Base-by-base conservation (phyloP, 1,140 invertebrate species). In the Coptotermes formosanus region DNA sequence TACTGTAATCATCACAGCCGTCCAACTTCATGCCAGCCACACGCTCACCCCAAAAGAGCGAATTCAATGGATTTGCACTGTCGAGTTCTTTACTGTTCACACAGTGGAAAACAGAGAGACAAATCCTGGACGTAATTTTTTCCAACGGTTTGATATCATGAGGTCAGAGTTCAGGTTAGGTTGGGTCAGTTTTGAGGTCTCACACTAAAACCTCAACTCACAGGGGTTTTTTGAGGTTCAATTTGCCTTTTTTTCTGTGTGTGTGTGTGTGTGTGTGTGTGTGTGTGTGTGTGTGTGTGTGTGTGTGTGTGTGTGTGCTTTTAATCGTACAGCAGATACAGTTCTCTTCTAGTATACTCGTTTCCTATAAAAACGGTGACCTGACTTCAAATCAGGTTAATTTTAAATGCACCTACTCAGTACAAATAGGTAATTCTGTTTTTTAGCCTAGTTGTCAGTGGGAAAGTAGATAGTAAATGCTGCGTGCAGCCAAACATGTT, bases 101-200 rank as follows among this genome's bases (percentile, higher is more conserved):
- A 75, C n/a, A 30, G 2, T 75, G 64, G 64, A 75, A 75, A 75
- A 75, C 14, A 75, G n/a, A 75, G 64, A 75, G 64, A 75, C 64
- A 75, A 75, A 75, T 30, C 64, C 64, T 30, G 64, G n/a, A 25
- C 25, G 64, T 75, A 75, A 64, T 64, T 64, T 64, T 64, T 64
- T 75, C n/a, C 64, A 30, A 75, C n/a, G 43, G 82, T 83, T 83
- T 83, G 32, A 83, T 83, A 52, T 43, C 43, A 83, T 43, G 82
- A 83, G 43, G 48, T 83, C 32, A 43, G 43, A 52, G 48, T 45
- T 83, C 4, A 85, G 85, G 85, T 85, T 85, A 44, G 38, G 64
- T 69, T 45, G 86, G 86, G 86, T 83, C 81, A 86, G 86, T 83
- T 86, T 69, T 86, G 86, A 86, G 86, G 86, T 86, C 82, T 59